Evolutionary conservation across 2,113 vertebrate genomes (phyloP).

Genomic region (Gobiocypris rarus): DNA sequence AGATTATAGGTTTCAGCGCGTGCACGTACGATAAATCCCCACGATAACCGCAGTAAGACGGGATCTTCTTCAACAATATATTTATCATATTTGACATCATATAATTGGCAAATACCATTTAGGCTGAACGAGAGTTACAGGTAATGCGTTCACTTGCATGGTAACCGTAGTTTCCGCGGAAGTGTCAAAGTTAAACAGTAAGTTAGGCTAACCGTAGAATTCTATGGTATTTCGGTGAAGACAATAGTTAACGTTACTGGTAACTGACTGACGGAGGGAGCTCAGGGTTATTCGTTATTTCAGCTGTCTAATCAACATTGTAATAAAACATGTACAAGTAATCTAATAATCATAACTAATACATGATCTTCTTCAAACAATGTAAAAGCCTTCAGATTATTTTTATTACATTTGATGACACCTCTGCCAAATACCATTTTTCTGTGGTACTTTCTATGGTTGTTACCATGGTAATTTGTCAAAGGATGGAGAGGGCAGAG

Average conservation of each 20-base stretch:
- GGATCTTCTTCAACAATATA: not conserved
- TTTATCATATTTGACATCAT: too few relatives aligned
- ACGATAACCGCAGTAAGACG: not conserved
- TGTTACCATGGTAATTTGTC: not conserved
- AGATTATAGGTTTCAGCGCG: too few relatives aligned
- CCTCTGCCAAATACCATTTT: not conserved
- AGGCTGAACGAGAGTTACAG: too few relatives aligned
- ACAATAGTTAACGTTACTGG: not conserved
- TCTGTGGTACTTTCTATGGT: not conserved
- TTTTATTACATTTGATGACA: not conserved
- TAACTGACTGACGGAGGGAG: not conserved
- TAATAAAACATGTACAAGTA: not conserved
- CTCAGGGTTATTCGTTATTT: not conserved
- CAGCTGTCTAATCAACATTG: not conserved
- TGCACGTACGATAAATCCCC: not conserved
- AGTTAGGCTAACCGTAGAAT: not conserved
- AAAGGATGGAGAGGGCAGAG: slow-evolving; percentile 4
- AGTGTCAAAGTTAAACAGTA: not conserved
- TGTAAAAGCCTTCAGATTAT: not conserved
- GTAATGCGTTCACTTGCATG: too few relatives aligned
- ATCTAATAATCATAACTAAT: not conserved
- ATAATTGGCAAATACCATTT: too few relatives aligned
- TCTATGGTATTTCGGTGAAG: not conserved
- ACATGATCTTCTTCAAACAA: not conserved
- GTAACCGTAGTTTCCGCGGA: not conserved